Conservation (phyloP, 92 coral and sea anemone genomes). For the Diadumene lineata region DNA sequence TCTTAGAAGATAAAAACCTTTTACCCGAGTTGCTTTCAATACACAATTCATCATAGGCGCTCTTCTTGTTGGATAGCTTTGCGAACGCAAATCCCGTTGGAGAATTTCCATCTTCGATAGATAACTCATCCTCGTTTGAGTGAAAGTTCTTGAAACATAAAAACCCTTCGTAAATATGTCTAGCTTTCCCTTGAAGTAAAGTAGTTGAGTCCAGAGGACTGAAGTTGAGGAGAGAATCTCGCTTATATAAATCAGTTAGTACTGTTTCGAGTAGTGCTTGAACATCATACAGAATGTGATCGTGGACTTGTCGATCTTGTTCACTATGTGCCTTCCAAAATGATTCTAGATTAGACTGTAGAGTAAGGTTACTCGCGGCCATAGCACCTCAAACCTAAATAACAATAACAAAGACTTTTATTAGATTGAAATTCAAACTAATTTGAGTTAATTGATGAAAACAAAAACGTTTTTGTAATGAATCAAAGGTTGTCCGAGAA, state of each 20-base stretch:
- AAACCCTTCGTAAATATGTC: constrained; percentile 47
- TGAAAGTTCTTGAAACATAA: constrained; percentile 48
- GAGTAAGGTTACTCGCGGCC: neutral
- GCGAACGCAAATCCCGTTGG: constrained; percentile 65
- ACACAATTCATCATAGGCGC: constrained; percentile 50
- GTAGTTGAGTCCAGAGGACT: constrained; percentile 32
- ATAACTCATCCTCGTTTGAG: constrained; percentile 43
- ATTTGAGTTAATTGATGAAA: too few species aligned
- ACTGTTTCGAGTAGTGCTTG: constrained; percentile 52
- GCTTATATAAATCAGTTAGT: constrained; percentile 41
- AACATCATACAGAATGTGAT: neutral
- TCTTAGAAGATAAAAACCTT: constrained; percentile 59
- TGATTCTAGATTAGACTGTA: constrained; percentile 21
- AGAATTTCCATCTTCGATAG: constrained; percentile 77
- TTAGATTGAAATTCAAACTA: too few species aligned
- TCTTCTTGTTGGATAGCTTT: constrained; percentile 45
- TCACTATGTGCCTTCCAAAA: constrained; percentile 21
- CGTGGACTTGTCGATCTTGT: neutral
- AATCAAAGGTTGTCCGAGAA: neutral
- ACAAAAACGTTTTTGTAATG: neutral
- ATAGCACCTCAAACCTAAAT: neutral
- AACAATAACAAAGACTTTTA: neutral
- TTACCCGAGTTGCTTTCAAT: constrained; percentile 69
- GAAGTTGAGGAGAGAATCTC: constrained; percentile 51
- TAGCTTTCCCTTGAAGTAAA: constrained; percentile 38